Base-by-base conservation (phyloP, 2,888 invertebrate genomes). In the Galeopsomyia nigrocyanea region DNA sequence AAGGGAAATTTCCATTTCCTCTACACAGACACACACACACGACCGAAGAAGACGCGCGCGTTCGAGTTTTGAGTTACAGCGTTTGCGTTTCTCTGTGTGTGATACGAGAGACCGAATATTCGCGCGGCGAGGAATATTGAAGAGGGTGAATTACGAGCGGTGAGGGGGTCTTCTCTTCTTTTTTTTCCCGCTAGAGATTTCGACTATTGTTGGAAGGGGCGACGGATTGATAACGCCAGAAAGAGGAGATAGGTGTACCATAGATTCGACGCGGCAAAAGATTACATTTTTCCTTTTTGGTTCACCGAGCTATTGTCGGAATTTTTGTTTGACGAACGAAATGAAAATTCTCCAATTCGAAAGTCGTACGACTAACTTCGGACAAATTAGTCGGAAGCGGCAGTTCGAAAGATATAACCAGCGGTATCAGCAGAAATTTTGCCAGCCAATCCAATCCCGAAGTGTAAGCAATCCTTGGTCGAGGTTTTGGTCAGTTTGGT, bases 1-100 rank as follows among this genome's bases (percentile, higher is more conserved):
- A 79, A 78, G 75, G 81, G 80, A 82, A 82, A 82, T 82, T 82
- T 82, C 82, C 81, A 82, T 83, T 82, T 82, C 81, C 81, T 79
- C 78, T 76, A 72, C 77, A 66, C 68, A 71, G 2, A 26, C 26
- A n/a, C n/a, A n/a, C n/a, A n/a, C n/a, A n/a, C n/a, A n/a, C n/a
- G n/a, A n/a, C n/a, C n/a, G n/a, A n/a, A 26, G 26, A 26, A 5
- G 5, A 26, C 26, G 5, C 3, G 26, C 26, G 26, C n/a, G n/a
- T n/a, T n/a, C 5, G 26, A 26, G 26, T 26, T 26, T 26, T 26
- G 26, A 26, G 26, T 26, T 26, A 26, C 26, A 26, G 5, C 26
- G 26, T 5, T 26, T 26, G 26, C 26, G 26, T 26, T 26, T 26
- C 26, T 2, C 5, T 26, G 3, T 26, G 26, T 26, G 26, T 26